These are phyloP conservation scores for Imbricaverruca yamaguchii DNA, from an alignment of 2,888 invertebrate genomes.

Conservation along the genomic window DNA sequence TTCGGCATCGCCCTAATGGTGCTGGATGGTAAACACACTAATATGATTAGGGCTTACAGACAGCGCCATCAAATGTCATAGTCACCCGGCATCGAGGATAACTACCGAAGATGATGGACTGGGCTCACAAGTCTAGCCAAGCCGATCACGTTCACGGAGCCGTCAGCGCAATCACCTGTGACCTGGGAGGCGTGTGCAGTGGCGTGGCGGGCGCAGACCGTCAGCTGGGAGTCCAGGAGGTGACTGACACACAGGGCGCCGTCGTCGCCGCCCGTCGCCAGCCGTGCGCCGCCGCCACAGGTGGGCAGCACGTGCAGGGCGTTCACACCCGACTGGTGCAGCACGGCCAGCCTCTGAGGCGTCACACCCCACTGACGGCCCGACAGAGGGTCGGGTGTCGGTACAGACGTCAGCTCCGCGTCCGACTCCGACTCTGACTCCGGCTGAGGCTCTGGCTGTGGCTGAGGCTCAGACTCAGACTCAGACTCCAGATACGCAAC, in stretches of 20 bases:
- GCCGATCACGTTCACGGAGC: background rate
- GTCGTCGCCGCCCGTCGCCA: background rate
- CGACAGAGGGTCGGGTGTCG: background rate
- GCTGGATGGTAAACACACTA: no score
- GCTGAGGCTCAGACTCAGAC: background rate
- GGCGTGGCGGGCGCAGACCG: background rate
- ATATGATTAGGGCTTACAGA: no score
- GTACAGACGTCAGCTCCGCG: background rate
- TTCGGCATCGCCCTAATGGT: no score
- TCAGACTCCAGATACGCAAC: background rate
- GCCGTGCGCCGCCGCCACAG: background rate
- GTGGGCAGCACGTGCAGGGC: background rate
- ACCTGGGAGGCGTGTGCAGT: background rate
- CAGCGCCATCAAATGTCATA: no score
- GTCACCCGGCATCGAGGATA: no score
- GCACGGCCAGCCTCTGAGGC: background rate
- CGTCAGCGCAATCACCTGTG: background rate
- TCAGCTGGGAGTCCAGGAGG: no score
- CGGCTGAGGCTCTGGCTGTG: background rate
- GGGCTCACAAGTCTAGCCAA: no score
- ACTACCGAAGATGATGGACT: no score
- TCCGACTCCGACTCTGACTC: background rate
- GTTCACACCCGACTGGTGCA: conserved; percentile 12
- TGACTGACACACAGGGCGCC: background rate
- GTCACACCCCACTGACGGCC: background rate